Evolutionary conservation across 2,888 invertebrate species (phyloP).

Genomic region (Oscheius sp.): DNA sequence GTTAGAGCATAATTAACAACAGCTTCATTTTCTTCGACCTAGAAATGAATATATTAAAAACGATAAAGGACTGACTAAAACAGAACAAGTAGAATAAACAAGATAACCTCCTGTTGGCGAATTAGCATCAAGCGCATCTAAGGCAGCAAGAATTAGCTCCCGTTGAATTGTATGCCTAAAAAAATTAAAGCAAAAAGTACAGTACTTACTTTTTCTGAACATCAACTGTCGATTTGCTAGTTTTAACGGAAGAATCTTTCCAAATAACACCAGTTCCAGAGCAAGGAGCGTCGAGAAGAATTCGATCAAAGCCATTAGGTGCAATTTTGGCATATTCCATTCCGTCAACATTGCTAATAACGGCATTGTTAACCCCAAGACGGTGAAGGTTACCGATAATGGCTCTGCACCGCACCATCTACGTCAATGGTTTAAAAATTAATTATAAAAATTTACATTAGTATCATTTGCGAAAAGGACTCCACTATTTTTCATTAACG

Average conservation of each 20-base stretch:
- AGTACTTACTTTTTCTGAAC: conserved; percentile 47
- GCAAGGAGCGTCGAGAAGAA: conserved; percentile 95
- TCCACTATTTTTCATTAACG: conserved; percentile 93
- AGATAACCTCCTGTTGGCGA: conserved; percentile 91
- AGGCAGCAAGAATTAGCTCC: conserved; percentile 90
- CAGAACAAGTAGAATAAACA: conserved; percentile 98
- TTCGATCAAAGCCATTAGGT: conserved; percentile 83
- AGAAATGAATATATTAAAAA: conserved; percentile 33
- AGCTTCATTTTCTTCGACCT: conserved; percentile 97
- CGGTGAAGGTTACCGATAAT: conserved; percentile 95
- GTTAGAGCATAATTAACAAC: conserved; percentile 93
- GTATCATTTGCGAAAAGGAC: conserved; percentile 93
- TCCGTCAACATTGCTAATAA: conserved; percentile 89
- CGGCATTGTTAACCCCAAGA: conserved; percentile 90
- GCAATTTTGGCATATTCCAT: conserved; percentile 79
- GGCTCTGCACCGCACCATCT: conserved; percentile 63
- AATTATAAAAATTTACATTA: conserved; percentile 74
- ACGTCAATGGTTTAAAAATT: conserved; percentile 26
- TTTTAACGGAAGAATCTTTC: conserved; percentile 96
- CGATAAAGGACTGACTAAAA: conserved; percentile 76
- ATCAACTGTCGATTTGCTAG: conserved; percentile 77
- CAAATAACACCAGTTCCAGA: conserved; percentile 97
- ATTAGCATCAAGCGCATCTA: conserved; percentile 91
- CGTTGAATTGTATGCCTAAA: conserved; percentile 81
- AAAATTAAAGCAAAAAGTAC: background rate